Conservation (phyloP, 1,140 invertebrate genomes). For the Andrena cerasifolii region DNA sequence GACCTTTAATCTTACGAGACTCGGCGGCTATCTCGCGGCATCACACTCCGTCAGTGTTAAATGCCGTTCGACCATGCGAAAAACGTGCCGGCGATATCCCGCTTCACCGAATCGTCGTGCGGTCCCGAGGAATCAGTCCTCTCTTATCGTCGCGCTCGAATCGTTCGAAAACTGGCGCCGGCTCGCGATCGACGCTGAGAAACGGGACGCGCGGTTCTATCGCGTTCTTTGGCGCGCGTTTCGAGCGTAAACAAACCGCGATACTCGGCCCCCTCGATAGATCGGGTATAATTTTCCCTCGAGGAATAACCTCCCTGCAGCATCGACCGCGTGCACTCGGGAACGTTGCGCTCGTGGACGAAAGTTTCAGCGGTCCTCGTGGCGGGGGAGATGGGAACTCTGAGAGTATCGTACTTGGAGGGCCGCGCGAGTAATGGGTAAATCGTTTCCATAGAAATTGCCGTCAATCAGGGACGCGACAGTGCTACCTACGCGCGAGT, state of each 20-base stretch:
- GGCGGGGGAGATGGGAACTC: neutral
- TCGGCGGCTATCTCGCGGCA: constrained; percentile 25
- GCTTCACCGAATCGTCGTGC: too few species aligned
- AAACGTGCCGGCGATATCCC: constrained; percentile 32
- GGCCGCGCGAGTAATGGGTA: neutral
- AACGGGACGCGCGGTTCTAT: neutral
- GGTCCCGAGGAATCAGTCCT: too few species aligned
- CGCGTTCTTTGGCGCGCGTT: too few species aligned
- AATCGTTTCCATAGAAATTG: constrained; percentile 22
- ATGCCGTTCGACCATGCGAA: constrained; percentile 7
- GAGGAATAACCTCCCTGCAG: too few species aligned
- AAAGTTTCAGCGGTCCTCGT: neutral
- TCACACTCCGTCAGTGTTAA: constrained; percentile 13
- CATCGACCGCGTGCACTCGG: neutral
- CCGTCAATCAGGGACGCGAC: constrained; percentile 18
- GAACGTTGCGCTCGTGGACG: neutral
- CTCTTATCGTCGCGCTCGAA: neutral
- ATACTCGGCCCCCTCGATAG: too few species aligned
- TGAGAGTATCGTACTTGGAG: neutral
- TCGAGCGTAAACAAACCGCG: too few species aligned
- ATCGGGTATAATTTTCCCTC: too few species aligned
- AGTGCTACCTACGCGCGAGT: neutral
- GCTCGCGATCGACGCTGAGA: neutral
- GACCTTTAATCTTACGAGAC: constrained; percentile 46
- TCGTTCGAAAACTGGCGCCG: neutral